Base-by-base conservation (phyloP, 2,113 vertebrate species). In the Brachirus orientalis region DNA sequence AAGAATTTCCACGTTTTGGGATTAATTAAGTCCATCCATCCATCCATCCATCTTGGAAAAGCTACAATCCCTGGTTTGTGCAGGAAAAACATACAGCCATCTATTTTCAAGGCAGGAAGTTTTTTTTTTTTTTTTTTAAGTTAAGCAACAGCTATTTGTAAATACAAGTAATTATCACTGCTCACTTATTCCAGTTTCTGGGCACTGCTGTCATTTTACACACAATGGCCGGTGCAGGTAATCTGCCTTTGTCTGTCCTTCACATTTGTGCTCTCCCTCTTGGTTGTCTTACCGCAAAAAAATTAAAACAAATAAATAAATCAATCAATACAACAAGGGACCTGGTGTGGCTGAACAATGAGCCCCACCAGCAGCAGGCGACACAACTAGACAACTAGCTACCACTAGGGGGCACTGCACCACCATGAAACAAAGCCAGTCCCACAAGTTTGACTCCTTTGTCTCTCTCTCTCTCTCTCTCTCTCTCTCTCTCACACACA, bases 371-470 rank as follows among this genome's bases (percentile, higher is more conserved):
- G 33, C 28, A 48, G 18, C 41, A 41, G 37, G 28, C 46, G 61
- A 14, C 22, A n/a, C 47, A 20, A 54, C 7, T 0, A n/a, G n/a
- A n/a, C n/a, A n/a, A 14, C 17, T 2, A 0, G 0, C 0, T 10
- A 38, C 85, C 91, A 91, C 84, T 50, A 89, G 93, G 91, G 90
- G 92, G 87, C 91, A 92, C 75, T 93, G 56, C 60, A 86, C 79
- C 3, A 50, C 91, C 86, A 72, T 20, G 28, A 60, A 89, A 85
- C 45, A 38, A 63, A 75, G 53, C 71, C 2, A 7, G 38, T 40
- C 48, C 60, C 56, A 52, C 64, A 10, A 18, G 68, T 72, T 16
- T 14, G 10, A 44, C 83, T 86, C 80, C 87, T 94, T 92, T 93
- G 91, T 93, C 91, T 92, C 60, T 77, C 79, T 13, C 14, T 13